Conservation (phyloP, 2,797 vertebrate species). For the Helostoma temminkii region DNA sequence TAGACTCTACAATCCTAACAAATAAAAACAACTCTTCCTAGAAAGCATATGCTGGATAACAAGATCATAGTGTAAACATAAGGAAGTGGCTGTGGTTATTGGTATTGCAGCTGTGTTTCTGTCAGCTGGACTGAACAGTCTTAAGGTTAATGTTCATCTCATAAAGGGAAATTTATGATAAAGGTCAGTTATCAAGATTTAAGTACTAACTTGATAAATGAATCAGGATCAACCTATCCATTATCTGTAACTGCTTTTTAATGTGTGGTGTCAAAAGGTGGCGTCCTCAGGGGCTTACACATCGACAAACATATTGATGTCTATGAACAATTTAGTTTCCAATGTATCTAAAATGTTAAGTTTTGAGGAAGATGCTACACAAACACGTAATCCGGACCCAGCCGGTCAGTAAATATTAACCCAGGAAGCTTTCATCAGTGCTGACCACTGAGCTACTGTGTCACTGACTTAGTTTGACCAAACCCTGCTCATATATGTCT, state of each 20-base stretch:
- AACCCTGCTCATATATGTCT: slow-evolving; percentile 7
- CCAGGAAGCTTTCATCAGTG: background rate
- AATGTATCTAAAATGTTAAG: background rate
- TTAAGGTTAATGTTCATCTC: background rate
- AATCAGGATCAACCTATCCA: background rate
- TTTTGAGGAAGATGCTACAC: background rate
- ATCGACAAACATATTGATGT: background rate
- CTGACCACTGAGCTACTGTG: background rate
- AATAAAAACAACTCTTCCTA: too few species aligned
- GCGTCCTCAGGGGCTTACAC: slow-evolving; percentile 6
- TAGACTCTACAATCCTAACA: too few species aligned
- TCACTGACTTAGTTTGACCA: background rate
- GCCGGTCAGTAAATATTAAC: background rate
- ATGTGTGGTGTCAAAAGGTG: background rate
- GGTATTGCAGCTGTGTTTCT: slow-evolving; percentile 5
- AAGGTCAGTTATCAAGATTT: background rate
- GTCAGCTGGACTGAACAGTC: background rate
- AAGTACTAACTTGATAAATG: slow-evolving; percentile 1
- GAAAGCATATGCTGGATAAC: background rate
- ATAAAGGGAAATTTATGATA: background rate
- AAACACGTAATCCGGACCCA: too few species aligned
- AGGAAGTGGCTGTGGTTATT: background rate
- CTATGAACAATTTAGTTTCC: background rate
- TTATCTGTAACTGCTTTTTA: background rate
- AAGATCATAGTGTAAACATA: background rate